phyloP scores from a whole-genome alignment of 2,113 vertebrate genomes.

The Boleophthalmus pectinirostris region DNA sequence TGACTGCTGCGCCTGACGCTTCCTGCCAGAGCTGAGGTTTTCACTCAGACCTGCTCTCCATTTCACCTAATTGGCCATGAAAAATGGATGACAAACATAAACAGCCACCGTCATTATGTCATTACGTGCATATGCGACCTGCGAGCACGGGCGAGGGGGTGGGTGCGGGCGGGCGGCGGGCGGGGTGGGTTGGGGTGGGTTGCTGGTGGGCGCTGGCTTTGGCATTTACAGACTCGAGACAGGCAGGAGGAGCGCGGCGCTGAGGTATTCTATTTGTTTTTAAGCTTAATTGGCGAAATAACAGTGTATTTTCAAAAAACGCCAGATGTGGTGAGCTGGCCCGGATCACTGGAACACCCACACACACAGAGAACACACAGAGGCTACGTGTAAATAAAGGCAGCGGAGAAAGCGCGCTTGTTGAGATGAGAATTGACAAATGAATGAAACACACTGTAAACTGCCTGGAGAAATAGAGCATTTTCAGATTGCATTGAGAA shows the following conservation, averaged over 20 bases:
- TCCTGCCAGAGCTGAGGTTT: slow-evolving; percentile 41
- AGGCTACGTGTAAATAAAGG: slow-evolving; percentile 26
- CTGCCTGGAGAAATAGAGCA: not conserved
- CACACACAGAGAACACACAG: slow-evolving; percentile 42
- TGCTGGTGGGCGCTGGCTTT: not conserved
- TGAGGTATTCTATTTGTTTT: slow-evolving; percentile 57
- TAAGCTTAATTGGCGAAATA: slow-evolving; percentile 66
- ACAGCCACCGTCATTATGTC: slow-evolving; percentile 46
- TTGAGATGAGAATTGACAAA: slow-evolving; percentile 20
- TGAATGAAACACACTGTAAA: slow-evolving; percentile 10
- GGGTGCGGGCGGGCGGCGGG: slow-evolving; percentile 1
- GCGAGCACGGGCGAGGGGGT: not conserved
- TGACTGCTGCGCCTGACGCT: slow-evolving; percentile 26
- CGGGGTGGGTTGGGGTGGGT: not conserved
- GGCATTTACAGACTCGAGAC: slow-evolving; percentile 34
- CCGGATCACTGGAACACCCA: slow-evolving; percentile 48
- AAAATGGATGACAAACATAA: slow-evolving; percentile 70
- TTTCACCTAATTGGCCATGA: slow-evolving; percentile 64
- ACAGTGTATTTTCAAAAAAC: slow-evolving; percentile 58
- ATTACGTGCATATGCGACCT: slow-evolving; percentile 26
- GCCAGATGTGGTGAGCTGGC: slow-evolving; percentile 64
- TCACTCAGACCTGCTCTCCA: slow-evolving; percentile 45
- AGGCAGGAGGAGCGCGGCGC: slow-evolving; percentile 36
- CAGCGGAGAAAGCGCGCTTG: slow-evolving; percentile 6
- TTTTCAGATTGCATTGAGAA: not conserved